phyloP scores from a whole-genome alignment of 2,797 vertebrate genomes.

The Scomberomorus guttatus region DNA sequence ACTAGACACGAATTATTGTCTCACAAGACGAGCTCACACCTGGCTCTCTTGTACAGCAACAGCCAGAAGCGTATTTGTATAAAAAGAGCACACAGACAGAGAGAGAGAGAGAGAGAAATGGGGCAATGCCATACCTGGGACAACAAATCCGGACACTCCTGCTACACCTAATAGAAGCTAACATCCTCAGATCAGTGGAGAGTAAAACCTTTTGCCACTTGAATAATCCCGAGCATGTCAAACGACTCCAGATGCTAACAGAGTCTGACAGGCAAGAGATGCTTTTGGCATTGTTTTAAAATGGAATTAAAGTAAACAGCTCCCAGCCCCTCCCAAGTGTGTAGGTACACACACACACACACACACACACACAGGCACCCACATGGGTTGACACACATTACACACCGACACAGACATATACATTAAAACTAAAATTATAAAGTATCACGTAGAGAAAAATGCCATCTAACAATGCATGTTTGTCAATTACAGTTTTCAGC shows the following conservation, averaged over 20 bases:
- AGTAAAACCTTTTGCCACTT: slow-evolving; percentile 80
- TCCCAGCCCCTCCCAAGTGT: slow-evolving; percentile 36
- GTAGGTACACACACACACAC: slow-evolving; percentile 13
- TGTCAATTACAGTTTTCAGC: background rate
- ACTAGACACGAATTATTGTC: slow-evolving; percentile 1
- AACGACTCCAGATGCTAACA: slow-evolving; percentile 78
- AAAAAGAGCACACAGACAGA: slow-evolving; percentile 22
- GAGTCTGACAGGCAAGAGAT: slow-evolving; percentile 70
- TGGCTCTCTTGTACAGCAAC: slow-evolving; percentile 48
- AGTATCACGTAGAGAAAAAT: background rate
- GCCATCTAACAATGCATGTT: background rate
- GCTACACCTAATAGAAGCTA: slow-evolving; percentile 58
- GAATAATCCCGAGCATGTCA: slow-evolving; percentile 79
- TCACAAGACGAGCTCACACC: slow-evolving; percentile 42
- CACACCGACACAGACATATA: slow-evolving; percentile 20
- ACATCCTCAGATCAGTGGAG: slow-evolving; percentile 72
- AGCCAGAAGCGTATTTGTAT: slow-evolving; percentile 44
- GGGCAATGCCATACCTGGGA: slow-evolving; percentile 64
- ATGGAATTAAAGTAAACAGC: slow-evolving; percentile 77
- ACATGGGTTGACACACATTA: slow-evolving; percentile 37
- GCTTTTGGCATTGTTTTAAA: slow-evolving; percentile 83
- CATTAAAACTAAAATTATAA: background rate
- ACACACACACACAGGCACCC: slow-evolving; percentile 18
- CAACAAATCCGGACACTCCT: slow-evolving; percentile 57
- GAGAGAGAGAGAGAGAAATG: slow-evolving; percentile 7